Evolutionary conservation across 2,888 invertebrate genomes (phyloP), one percentile per base, ranked within the genome.

Genomic region (Aricia artaxerxes): DNA sequence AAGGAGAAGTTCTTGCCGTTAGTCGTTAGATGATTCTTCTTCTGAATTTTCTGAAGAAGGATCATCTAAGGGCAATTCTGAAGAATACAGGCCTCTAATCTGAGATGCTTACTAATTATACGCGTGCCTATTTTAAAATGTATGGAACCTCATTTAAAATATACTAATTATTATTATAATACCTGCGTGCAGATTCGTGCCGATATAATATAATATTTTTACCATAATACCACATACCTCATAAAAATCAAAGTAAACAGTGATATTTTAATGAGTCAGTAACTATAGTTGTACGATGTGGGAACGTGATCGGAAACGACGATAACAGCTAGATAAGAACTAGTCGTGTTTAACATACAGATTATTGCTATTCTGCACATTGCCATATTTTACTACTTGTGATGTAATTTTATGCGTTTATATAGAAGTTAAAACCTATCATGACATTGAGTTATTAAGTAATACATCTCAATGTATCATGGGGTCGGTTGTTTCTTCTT

Each of bases 241-340:
- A 24, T 24, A 78, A 80, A 83, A 83, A 82, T 81, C 76, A 79
- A 82, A 79, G 80, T 81, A 72, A 78, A 78, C 82, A 78, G 78
- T 80, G 82, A 83, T 81, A 83, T 82, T 57, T 57, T 82, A 85
- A 86, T 92, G 90, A 91, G 83, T 90, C 88, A 89, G 82, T 82
- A 24, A 24, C 24, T 24, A 24, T 24, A 81, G 80, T 80, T 84
- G 85, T 91, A 91, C 89, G 86, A 85, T 85, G 85, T 79, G 80
- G 85, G 84, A 85, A 90, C 88, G 89, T 89, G 90, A 91, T 92
- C 86, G 86, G 91, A 87, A 85, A 89, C 88, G 88, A 86, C 88
- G 88, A 89, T 90, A 89, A 81, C 82, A 81, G 78, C 73, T 78
- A 40, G 44, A 69, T 77, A 72, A 79, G 40, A 72, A 79, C 57